These are phyloP conservation scores for Drosophila chauvacae DNA, from an alignment of 1,140 invertebrate species.

Conservation along the genomic window DNA sequence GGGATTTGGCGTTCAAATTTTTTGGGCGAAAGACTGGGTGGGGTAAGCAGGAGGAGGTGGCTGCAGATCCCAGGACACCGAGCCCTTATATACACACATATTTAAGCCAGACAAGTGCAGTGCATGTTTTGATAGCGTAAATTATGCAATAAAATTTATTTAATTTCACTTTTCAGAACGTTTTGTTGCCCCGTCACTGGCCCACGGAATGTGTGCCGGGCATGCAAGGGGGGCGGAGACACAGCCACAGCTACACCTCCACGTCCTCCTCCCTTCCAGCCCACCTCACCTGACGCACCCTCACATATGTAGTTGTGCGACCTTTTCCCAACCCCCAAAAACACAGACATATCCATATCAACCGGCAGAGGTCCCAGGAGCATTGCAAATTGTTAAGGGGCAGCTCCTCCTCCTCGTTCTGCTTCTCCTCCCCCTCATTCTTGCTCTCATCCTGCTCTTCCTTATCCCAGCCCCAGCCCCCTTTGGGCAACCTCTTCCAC, in stretches of 20 bases:
- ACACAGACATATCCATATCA: conserved; percentile 54
- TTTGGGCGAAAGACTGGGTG: neutral
- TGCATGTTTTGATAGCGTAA: conserved; percentile 83
- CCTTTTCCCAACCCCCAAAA: conserved; percentile 4
- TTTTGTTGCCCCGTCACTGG: conserved; percentile 65
- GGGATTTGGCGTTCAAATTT: neutral
- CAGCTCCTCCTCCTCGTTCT: conserved; percentile 20
- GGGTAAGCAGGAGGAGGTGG: neutral
- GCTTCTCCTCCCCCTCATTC: neutral
- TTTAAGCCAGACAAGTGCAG: conserved; percentile 33
- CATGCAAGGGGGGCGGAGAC: conserved; percentile 46
- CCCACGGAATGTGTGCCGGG: conserved; percentile 48
- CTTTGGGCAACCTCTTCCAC: conserved; percentile 5
- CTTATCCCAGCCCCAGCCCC: neutral
- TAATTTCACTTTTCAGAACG: conserved; percentile 82
- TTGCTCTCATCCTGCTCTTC: neutral
- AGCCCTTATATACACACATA: neutral
- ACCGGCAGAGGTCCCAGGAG: conserved; percentile 62
- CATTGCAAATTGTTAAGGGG: conserved; percentile 69
- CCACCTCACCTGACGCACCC: conserved; percentile 30
- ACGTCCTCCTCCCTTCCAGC: neutral
- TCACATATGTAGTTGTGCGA: conserved; percentile 34
- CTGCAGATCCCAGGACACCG: conserved; percentile 37
- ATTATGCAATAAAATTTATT: conserved; percentile 84
- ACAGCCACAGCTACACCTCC: neutral